Evolutionary conservation across 2,797 vertebrate genomes (phyloP), one percentile per base, ranked within the genome.

Genomic region (Muraenolepis orangiensis): DNA sequence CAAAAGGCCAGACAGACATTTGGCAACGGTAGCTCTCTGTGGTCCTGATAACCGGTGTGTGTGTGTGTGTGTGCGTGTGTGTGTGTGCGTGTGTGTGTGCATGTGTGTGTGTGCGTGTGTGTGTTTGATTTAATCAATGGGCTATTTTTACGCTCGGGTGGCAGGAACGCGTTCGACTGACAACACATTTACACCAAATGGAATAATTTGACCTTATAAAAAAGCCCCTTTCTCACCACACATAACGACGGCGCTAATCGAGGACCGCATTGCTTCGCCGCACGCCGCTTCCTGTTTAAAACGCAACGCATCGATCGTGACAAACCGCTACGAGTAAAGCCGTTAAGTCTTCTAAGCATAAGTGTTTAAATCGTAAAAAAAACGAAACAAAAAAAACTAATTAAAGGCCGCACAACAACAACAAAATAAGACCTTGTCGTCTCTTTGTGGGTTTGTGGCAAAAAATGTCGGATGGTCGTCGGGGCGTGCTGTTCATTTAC

Each of bases 91-190:
- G 23, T 51, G 46, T 86, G 87, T 86, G 36, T 13, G 57, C 57
- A 26, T 51, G 46, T 86, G 87, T 86, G 36, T 13, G 57, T 46
- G 23, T 51, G 46, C 85, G 87, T 86, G 36, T 13, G 57, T 46
- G 23, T 51, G 46, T 86, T 86, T 86, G 81, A 81, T 82, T 80
- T 86, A 87, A 87, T 87, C 86, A 85, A 80, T 87, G 76, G 20
- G 32, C 38, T 80, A 83, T 79, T 74, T 90, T 85, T 79, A 81
- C 78, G 79, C 34, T 66, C 75, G 85, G 84, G 88, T 90, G 69
- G 75, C 75, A 42, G 74, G 72, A 77, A 79, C 71, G 78, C 69
- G 75, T 79, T 42, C 73, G 1, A 69, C 67, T 26, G 4, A 38
- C 68, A 38, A 36, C 20, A 4, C 16, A n/a, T 34, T 34, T 6